phyloP scores from a whole-genome alignment of 2,113 vertebrate species.

The Syrmaticus mikado region DNA sequence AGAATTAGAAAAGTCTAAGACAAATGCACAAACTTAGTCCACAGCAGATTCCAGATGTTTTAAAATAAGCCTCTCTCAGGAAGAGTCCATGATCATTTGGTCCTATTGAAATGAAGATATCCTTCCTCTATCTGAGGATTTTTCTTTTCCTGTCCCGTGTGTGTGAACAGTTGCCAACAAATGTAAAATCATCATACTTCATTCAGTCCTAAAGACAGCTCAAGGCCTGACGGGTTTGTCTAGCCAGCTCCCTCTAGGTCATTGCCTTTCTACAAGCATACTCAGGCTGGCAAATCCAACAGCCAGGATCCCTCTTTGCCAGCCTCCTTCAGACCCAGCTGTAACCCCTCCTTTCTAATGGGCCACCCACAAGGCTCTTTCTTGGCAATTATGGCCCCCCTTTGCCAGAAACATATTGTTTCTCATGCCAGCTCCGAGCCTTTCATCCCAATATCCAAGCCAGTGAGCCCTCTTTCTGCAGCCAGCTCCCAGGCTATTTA shows the following conservation, averaged over 20 bases:
- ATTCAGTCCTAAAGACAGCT: not conserved
- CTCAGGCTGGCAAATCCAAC: conserved; percentile 4
- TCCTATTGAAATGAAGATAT: not conserved
- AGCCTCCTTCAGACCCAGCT: conserved; percentile 28
- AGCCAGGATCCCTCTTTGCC: conserved; percentile 31
- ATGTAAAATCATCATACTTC: not conserved
- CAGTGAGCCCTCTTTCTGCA: not conserved
- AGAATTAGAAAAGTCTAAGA: not conserved
- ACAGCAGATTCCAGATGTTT: not conserved
- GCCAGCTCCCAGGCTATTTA: conserved; percentile 29
- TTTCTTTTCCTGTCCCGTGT: not conserved
- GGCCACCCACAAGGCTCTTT: conserved; percentile 67
- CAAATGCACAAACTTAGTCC: not conserved
- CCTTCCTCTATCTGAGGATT: not conserved
- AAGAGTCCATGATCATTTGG: not conserved
- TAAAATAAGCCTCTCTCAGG: not conserved
- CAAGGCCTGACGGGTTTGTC: not conserved
- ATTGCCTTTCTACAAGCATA: conserved; percentile 34
- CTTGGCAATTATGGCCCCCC: conserved; percentile 3
- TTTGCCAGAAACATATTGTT: conserved; percentile 48
- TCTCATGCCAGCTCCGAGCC: conserved; percentile 23
- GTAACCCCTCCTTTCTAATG: not conserved
- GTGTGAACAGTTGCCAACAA: not conserved
- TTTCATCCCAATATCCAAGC: conserved; percentile 51
- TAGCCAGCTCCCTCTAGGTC: not conserved